Conservation (phyloP, 2,113 vertebrate species). For the Melanotaenia duboulayi region DNA sequence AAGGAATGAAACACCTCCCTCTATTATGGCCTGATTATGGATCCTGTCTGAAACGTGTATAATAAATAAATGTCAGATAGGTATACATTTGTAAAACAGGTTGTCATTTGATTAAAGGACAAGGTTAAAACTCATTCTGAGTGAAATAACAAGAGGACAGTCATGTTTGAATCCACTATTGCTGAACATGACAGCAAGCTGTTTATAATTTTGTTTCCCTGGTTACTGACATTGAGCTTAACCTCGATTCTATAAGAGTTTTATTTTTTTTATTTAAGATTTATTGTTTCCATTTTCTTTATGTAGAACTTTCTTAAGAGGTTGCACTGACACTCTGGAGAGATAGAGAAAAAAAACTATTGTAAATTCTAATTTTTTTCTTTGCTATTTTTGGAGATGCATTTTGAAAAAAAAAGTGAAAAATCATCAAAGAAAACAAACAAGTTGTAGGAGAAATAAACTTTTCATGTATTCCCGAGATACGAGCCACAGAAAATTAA, state of each 20-base stretch:
- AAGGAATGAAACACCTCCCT: conserved; percentile 34
- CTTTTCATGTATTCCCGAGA: conserved; percentile 29
- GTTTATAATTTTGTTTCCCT: background rate
- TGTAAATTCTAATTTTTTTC: background rate
- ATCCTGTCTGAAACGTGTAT: conserved; percentile 15
- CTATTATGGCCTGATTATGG: conserved; percentile 37
- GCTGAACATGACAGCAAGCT: background rate
- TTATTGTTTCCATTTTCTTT: conserved; percentile 3
- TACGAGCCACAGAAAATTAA: conserved; percentile 34
- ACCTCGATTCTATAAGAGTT: background rate
- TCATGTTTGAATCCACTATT: conserved; percentile 5
- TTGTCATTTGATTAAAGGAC: conserved; percentile 19
- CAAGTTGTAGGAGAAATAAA: conserved; percentile 22
- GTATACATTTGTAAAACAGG: conserved; percentile 17
- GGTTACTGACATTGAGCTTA: background rate
- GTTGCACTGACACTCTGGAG: conserved; percentile 4
- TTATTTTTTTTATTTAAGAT: conserved; percentile 4
- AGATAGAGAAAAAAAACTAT: background rate
- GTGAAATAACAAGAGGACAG: background rate
- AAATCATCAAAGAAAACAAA: conserved; percentile 27
- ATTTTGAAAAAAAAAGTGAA: conserved; percentile 23
- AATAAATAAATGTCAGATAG: conserved; percentile 30
- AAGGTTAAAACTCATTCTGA: background rate
- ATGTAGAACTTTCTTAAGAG: background rate
- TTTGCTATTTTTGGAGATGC: conserved; percentile 13